Evolutionary conservation across 2,888 invertebrate species (phyloP).

Genomic region (Phortica magna): DNA sequence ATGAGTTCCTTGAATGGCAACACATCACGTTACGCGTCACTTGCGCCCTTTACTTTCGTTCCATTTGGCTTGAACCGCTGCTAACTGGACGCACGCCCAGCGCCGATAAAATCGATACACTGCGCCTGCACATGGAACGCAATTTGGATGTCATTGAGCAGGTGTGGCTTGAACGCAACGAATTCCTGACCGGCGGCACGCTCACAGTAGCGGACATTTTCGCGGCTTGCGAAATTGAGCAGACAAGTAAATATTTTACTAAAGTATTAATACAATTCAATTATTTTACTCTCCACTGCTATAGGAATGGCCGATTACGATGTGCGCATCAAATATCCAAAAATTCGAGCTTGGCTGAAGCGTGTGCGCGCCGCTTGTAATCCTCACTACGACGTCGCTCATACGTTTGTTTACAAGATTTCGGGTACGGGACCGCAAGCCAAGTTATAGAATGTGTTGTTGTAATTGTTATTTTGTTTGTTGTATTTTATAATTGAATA

Average conservation of each 20-base stretch:
- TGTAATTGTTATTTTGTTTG: background rate
- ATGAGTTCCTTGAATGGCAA: conserved; percentile 87
- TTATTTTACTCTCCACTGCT: conserved; percentile 36
- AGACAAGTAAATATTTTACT: conserved; percentile 81
- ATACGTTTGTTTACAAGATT: conserved; percentile 80
- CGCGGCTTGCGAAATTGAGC: conserved; percentile 88
- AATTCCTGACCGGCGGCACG: conserved; percentile 81
- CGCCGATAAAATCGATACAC: conserved; percentile 75
- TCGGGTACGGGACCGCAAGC: conserved; percentile 72
- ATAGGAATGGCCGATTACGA: conserved; percentile 85
- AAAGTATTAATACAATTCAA: conserved; percentile 1
- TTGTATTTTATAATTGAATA: background rate
- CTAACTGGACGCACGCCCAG: conserved; percentile 78
- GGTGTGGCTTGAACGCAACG: conserved; percentile 79
- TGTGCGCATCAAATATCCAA: conserved; percentile 81
- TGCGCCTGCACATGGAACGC: conserved; percentile 79
- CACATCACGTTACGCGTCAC: conserved; percentile 81
- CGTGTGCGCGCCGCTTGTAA: conserved; percentile 81
- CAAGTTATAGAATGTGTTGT: conserved; percentile 57
- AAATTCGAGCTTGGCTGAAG: conserved; percentile 83
- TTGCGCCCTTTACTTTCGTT: conserved; percentile 81
- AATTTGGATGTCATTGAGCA: conserved; percentile 81
- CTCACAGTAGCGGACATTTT: conserved; percentile 86
- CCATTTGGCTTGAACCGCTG: conserved; percentile 79
- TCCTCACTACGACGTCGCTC: conserved; percentile 84